Evolutionary conservation across 2,797 vertebrate species (phyloP).

Genomic region (Poeciliopsis paucimaculata): DNA sequence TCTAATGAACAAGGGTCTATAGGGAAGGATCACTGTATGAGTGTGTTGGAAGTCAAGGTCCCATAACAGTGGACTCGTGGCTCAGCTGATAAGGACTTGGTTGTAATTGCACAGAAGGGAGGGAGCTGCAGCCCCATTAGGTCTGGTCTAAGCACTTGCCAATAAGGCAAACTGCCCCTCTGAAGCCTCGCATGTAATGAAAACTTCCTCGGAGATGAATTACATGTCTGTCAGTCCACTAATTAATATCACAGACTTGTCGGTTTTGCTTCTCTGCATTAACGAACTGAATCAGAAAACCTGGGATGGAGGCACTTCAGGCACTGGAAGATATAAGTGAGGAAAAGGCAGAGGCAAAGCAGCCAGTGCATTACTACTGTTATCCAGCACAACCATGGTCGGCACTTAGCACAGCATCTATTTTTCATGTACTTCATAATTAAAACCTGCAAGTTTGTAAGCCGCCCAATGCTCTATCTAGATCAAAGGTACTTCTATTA

Average conservation of each 20-base stretch:
- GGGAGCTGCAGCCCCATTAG: constrained; percentile 77
- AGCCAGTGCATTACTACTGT: constrained; percentile 41
- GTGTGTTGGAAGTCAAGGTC: constrained; percentile 73
- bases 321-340: constrained; percentile 61
- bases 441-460: constrained; percentile 79
- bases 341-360: constrained; percentile 59
- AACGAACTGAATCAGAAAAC: constrained; percentile 58
- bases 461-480: constrained; percentile 67
- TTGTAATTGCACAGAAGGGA: constrained; percentile 81
- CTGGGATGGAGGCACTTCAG: constrained; percentile 50
- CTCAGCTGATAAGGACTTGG: constrained; percentile 79
- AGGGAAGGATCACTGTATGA: constrained; percentile 71
- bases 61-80: constrained; percentile 76
- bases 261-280: constrained; percentile 63
- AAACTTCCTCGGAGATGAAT: constrained; percentile 81
- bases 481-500: constrained; percentile 83
- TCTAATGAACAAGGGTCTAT: constrained; percentile 78
- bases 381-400: constrained; percentile 71
- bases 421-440: constrained; percentile 86
- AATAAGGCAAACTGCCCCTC: constrained; percentile 83
- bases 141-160: constrained; percentile 79
- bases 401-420: constrained; percentile 79
- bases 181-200: constrained; percentile 83
- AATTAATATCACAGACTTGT: constrained; percentile 80
- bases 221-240: constrained; percentile 82